Conservation (phyloP, 2,113 vertebrate species). For the Amphiprion percula region DNA sequence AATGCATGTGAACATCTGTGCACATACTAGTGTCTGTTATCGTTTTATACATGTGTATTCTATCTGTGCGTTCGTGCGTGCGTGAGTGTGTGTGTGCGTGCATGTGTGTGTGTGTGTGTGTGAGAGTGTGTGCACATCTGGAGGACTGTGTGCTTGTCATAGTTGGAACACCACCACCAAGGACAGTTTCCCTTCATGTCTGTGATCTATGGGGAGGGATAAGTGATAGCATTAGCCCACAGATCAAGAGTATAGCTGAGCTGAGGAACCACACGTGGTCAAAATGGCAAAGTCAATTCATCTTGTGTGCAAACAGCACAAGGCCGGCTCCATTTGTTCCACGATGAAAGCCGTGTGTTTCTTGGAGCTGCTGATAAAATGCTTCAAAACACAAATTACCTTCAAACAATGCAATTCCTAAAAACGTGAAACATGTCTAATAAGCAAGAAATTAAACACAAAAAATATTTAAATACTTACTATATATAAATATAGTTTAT, state of each 20-base stretch:
- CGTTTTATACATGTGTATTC: conserved; percentile 1
- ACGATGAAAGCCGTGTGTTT: background rate
- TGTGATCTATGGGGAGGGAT: conserved; percentile 22
- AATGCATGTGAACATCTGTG: conserved; percentile 45
- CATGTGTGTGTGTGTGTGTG: background rate
- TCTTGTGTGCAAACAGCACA: background rate
- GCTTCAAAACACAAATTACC: background rate
- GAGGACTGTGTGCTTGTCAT: conserved; percentile 8
- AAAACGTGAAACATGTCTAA: no score
- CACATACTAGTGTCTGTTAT: conserved; percentile 19
- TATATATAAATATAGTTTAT: no score
- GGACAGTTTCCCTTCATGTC: conserved; percentile 18
- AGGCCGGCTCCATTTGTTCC: background rate
- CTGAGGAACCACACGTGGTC: conserved; percentile 33
- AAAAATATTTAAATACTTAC: no score
- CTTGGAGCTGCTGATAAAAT: background rate
- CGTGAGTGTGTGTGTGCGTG: background rate
- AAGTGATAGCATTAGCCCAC: conserved; percentile 26
- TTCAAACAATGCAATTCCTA: background rate
- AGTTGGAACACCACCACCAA: conserved; percentile 6
- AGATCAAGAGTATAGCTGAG: conserved; percentile 11
- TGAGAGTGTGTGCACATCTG: conserved; percentile 22
- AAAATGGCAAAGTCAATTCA: conserved; percentile 25
- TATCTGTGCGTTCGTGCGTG: background rate
- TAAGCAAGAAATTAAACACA: no score